Conservation (phyloP, 2,113 vertebrate species). For the Aptenodytes forsteri region DNA sequence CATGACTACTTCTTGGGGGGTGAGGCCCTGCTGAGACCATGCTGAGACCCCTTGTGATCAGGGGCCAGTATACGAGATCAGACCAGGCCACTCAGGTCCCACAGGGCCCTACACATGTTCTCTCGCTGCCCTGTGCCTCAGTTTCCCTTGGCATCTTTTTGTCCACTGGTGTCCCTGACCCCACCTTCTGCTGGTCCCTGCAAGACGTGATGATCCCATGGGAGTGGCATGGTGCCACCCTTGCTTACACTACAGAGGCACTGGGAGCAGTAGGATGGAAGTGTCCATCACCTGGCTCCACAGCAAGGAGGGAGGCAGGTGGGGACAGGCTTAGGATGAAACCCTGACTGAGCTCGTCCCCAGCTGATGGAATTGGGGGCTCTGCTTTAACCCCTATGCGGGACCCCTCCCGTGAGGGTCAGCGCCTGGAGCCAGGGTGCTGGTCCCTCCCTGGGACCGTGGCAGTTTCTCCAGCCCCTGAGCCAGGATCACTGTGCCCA, state of each 20-base stretch:
- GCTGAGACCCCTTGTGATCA: too few species aligned
- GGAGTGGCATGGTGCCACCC: neutral
- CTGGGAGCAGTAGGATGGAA: neutral
- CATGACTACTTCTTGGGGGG: fast-evolving
- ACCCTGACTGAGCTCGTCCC: neutral
- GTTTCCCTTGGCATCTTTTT: neutral
- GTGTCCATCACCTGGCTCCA: neutral
- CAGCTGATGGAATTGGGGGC: neutral
- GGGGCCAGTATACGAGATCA: neutral
- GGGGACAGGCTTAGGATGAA: neutral
- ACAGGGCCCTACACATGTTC: too few species aligned
- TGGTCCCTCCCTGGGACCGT: neutral
- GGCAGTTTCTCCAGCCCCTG: neutral
- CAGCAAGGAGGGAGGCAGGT: neutral
- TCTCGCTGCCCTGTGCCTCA: neutral
- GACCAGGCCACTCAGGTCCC: neutral
- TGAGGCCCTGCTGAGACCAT: neutral
- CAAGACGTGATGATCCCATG: fast-evolving
- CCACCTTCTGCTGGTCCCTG: neutral
- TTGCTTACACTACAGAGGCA: neutral
- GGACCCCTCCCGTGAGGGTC: neutral
- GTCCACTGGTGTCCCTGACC: neutral
- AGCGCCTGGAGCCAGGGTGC: neutral
- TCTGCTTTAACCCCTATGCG: neutral
- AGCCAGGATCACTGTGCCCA: too few species aligned